phyloP scores from a whole-genome alignment of 2,888 invertebrate genomes.

The Charanyca ferruginea region DNA sequence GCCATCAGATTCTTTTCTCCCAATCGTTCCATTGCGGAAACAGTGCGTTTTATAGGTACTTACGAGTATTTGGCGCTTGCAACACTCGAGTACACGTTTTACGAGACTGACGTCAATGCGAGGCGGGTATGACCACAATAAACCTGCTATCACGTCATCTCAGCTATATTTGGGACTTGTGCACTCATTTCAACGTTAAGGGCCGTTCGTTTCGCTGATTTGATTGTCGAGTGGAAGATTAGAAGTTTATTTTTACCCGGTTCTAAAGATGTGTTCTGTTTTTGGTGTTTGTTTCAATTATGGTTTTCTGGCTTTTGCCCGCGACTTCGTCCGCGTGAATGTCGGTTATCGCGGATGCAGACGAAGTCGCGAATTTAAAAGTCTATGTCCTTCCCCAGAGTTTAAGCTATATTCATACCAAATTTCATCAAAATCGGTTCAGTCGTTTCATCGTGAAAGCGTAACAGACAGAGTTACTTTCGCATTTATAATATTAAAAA shows the following conservation, averaged over 20 bases:
- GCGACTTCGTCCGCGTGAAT: too few species aligned
- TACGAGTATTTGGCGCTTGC: constrained; percentile 51
- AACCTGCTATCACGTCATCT: constrained; percentile 37
- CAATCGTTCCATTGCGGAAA: constrained; percentile 44
- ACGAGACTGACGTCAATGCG: constrained; percentile 61
- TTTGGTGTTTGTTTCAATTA: too few species aligned
- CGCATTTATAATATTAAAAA: too few species aligned
- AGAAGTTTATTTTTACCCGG: constrained; percentile 16
- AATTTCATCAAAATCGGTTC: too few species aligned
- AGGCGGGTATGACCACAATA: constrained; percentile 52
- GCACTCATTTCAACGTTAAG: constrained; percentile 54
- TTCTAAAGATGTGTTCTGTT: too few species aligned
- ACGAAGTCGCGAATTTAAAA: too few species aligned
- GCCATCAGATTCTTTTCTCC: constrained; percentile 5
- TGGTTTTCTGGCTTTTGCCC: too few species aligned
- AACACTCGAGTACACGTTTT: constrained; percentile 44
- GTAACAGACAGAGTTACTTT: too few species aligned
- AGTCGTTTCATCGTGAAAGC: too few species aligned
- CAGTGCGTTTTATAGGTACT: constrained; percentile 53
- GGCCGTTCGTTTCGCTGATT: constrained; percentile 33
- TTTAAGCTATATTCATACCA: too few species aligned
- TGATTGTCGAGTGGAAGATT: constrained; percentile 32
- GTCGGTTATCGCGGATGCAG: too few species aligned
- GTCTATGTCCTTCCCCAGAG: too few species aligned
- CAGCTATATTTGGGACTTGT: constrained; percentile 46